A percentile compares a stretch with the other conserved stretches of the same genome.
Evolutionary conservation across 2,113 vertebrate species (phyloP).

Genomic region (Corythaeola cristata): DNA sequence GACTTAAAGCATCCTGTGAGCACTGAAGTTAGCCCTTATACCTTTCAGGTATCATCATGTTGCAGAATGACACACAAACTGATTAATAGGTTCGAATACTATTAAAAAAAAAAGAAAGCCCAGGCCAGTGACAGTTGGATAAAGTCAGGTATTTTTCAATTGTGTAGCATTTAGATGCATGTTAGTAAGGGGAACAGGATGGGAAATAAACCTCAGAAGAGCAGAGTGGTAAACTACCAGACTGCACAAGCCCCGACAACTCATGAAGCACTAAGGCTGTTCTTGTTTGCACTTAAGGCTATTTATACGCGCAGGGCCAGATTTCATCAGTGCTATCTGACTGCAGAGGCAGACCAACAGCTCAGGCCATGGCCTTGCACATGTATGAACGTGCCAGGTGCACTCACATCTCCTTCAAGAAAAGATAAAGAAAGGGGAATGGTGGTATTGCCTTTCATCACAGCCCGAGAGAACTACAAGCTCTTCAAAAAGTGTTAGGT

Average conservation of each 20-base stretch:
- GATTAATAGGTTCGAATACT: neutral
- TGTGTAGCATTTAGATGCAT: neutral
- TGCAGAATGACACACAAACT: neutral
- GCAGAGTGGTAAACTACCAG: neutral
- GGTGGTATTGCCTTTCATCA: neutral
- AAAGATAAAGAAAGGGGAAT: neutral
- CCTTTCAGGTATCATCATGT: neutral
- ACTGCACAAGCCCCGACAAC: neutral
- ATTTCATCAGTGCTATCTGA: neutral
- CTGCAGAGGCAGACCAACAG: neutral
- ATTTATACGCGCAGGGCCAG: neutral
- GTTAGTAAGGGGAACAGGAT: neutral
- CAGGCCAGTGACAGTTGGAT: neutral
- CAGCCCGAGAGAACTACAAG: neutral
- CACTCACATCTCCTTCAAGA: neutral
- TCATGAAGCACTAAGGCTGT: neutral
- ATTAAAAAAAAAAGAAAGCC: neutral
- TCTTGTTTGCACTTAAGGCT: neutral
- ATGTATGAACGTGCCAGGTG: fast-evolving
- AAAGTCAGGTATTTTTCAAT: neutral
- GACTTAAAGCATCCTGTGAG: neutral
- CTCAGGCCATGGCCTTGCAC: neutral
- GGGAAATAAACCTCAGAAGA: neutral
- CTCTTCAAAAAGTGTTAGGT: neutral
- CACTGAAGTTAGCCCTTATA: neutral